phyloP scores from a whole-genome alignment of 2,888 invertebrate species.

The Andrena hattorfiana region DNA sequence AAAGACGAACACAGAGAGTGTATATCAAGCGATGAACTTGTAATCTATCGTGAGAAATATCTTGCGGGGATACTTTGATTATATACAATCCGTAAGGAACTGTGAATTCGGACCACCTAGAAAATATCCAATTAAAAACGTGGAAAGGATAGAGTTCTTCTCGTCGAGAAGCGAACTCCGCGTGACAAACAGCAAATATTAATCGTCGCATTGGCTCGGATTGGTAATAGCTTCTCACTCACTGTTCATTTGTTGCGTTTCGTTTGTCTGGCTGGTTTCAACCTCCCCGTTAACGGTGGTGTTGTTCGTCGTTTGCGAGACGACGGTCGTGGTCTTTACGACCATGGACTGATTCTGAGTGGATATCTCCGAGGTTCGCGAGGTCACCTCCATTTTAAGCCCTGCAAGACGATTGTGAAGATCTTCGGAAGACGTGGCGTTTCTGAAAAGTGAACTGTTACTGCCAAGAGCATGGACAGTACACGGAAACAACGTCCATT shows the following conservation, averaged over 20 bases:
- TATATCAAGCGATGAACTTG: constrained; percentile 26
- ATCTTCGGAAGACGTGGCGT: constrained; percentile 83
- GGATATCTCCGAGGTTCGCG: constrained; percentile 82
- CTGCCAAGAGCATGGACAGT: constrained; percentile 77
- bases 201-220: constrained; percentile 27
- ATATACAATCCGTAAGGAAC: constrained; percentile 45
- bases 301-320: constrained; percentile 82
- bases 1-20: constrained; percentile 38
- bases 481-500: constrained; percentile 60
- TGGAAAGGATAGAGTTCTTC: constrained; percentile 11
- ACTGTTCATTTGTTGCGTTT: constrained; percentile 83
- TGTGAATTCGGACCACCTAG: constrained; percentile 42
- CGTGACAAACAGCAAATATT: constrained; percentile 15
- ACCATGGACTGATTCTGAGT: constrained; percentile 82
- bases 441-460: constrained; percentile 84
- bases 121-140: constrained; percentile 42
- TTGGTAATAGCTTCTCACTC: constrained; percentile 69
- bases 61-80: constrained; percentile 7
- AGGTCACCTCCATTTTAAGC: constrained; percentile 84
- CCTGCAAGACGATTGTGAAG: constrained; percentile 82
- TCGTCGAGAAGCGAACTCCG: background rate
- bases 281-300: constrained; percentile 82
- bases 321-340: constrained; percentile 82
- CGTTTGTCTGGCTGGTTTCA: constrained; percentile 80
- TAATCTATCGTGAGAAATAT: constrained; percentile 30